phyloP scores from a whole-genome alignment of 2,113 vertebrate species.

The Scophthalmus maximus region DNA sequence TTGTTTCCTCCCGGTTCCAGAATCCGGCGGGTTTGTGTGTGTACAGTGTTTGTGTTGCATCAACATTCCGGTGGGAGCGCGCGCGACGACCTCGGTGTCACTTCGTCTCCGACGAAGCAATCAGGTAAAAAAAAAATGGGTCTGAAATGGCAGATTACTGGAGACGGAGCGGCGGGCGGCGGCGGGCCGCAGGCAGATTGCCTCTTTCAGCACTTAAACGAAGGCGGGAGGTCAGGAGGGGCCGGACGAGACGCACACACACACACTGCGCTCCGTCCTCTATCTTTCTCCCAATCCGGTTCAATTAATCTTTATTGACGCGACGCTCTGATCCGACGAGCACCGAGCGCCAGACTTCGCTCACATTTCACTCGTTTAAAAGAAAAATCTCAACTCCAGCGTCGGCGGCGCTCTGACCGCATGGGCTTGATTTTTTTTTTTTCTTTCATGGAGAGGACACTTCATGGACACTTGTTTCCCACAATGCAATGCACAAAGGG shows the following conservation, averaged over 20 bases:
- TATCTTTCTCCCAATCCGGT: constrained; percentile 29
- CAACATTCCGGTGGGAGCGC: constrained; percentile 35
- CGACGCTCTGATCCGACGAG: constrained; percentile 36
- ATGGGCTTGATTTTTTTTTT: neutral
- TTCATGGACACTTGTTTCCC: neutral
- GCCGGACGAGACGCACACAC: constrained; percentile 42
- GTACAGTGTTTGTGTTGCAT: constrained; percentile 59
- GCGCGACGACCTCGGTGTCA: constrained; percentile 61
- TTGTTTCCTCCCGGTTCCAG: constrained; percentile 10
- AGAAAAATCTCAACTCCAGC: neutral
- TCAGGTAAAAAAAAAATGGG: constrained; percentile 74
- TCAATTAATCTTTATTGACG: constrained; percentile 58
- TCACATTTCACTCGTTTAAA: constrained; percentile 7
- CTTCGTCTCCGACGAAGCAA: constrained; percentile 66
- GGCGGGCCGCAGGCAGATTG: constrained; percentile 76
- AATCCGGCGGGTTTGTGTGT: constrained; percentile 40
- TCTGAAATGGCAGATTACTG: constrained; percentile 76
- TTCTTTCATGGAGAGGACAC: neutral
- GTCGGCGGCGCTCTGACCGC: neutral
- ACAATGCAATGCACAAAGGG: neutral
- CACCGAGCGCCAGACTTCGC: neutral
- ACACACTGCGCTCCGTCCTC: constrained; percentile 15
- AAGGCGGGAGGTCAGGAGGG: constrained; percentile 65
- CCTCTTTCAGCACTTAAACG: constrained; percentile 74
- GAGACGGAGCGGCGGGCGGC: constrained; percentile 42